Evolutionary conservation across 2,113 vertebrate genomes (phyloP).

Genomic region (Albula goreensis): DNA sequence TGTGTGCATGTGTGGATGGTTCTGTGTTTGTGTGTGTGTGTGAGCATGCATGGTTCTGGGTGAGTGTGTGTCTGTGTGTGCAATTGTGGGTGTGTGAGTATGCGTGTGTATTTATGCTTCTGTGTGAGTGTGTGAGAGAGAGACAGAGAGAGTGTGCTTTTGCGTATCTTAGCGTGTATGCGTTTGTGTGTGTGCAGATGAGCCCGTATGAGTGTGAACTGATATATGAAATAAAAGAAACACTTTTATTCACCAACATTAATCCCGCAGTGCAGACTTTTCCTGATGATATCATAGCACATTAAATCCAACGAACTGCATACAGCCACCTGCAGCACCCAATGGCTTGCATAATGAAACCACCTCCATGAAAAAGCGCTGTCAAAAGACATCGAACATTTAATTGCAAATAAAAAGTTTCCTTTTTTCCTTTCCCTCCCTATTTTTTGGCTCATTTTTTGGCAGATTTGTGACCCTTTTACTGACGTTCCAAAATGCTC

Average conservation of each 20-base stretch:
- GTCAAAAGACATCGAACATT: not conserved
- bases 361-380: not conserved
- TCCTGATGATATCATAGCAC: not conserved
- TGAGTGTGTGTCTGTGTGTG: not conserved
- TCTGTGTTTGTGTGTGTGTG: not conserved
- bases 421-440: too few species aligned
- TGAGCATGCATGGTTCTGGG: not conserved
- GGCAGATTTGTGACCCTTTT: not conserved
- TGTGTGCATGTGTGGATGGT: not conserved
- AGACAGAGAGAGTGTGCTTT: not conserved
- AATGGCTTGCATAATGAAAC: not conserved
- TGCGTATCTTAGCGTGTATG: not conserved
- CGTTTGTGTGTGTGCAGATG: constrained; percentile 25
- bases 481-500: not conserved
- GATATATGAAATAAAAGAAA: constrained; percentile 2
- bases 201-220: too few species aligned
- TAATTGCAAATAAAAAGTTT: too few species aligned
- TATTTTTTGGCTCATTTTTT: not conserved
- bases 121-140: not conserved
- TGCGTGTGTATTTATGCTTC: not conserved
- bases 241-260: not conserved
- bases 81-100: not conserved
- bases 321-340: not conserved
- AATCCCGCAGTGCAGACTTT: not conserved
- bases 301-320: not conserved